These are phyloP conservation scores for Lithophane semibrunnea DNA, from an alignment of 2,888 invertebrate genomes.

Conservation along the genomic window DNA sequence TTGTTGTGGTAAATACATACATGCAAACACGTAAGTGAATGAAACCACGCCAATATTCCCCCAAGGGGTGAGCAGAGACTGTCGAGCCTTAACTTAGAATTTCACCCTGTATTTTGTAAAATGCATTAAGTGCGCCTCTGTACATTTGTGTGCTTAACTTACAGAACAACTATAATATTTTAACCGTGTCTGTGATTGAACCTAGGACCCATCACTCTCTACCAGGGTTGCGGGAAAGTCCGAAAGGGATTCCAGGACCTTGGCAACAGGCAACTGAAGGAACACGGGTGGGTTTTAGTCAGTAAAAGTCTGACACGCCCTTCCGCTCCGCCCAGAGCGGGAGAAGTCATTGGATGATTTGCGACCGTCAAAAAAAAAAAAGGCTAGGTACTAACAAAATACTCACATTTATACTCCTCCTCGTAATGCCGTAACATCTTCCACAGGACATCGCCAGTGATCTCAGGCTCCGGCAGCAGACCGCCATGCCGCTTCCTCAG, in stretches of 20 bases:
- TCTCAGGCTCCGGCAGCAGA: slow-evolving; percentile 91
- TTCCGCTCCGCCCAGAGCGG: no score
- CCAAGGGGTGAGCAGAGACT: no score
- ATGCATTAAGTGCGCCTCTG: not conserved
- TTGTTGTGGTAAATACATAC: no score
- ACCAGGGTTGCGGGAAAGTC: no score
- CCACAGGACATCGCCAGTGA: slow-evolving; percentile 92
- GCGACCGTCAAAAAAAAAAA: no score
- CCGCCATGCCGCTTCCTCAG: slow-evolving; percentile 93
- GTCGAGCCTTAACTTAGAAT: not conserved
- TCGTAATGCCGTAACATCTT: slow-evolving; percentile 92
- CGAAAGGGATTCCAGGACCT: no score
- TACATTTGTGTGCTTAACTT: not conserved
- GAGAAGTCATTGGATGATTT: no score
- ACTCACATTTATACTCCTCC: slow-evolving; percentile 92
- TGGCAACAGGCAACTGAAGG: no score
- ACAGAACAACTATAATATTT: no score
- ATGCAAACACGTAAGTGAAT: not conserved
- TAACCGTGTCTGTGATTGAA: not conserved
- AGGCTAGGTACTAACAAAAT: not conserved
- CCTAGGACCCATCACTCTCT: not conserved
- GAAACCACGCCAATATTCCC: not conserved
- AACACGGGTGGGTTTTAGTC: no score
- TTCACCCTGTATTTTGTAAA: not conserved
- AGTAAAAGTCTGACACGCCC: no score